Base-by-base conservation (phyloP, 2,888 invertebrate species). In the Malacosoma neustria region DNA sequence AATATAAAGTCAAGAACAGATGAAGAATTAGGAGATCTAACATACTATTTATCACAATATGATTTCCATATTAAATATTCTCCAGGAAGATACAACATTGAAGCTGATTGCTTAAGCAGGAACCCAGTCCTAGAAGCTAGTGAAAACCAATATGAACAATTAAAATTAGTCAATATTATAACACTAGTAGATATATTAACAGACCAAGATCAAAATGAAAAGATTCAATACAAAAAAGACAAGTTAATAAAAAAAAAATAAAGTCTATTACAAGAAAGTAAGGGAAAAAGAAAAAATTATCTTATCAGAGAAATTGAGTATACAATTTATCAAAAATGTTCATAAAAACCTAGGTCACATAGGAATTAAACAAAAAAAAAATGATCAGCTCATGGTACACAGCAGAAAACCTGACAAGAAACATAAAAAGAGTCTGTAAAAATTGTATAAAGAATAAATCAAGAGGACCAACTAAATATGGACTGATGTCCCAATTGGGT, bases 401-500 rank as follows among this genome's bases (percentile, higher is more conserved):
- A 36, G 37, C 42, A 39, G 30, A 45, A 37, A 45, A 42, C 14
- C 22, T 45, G 36, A 42, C 40, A 13, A 41, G 34, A 35, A 42
- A 46, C 14, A 46, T 43, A 37, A 42, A 41, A 37, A 38, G 6
- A 34, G 35, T 40, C 13, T 43, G 43, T 36, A 30, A 43, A 6
- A 35, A 29, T 5, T 45, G 45, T 38, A 11, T 43, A 35, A 43
- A 40, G 13, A 48, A 45, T 14, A 48, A 48, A 40, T 38, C 45
- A 38, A 46, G 50, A 36, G 36, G 37, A 15, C 39, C 42, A 29
- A 13, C 15, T 29, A 47, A 45, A 42, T 51, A 35, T 37, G 49
- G 49, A 14, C 43, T 49, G 31, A 46, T 52, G 52, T 49, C 49
- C 0, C 47, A 49, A 15, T 42, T 52, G 22, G 51, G 51, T 6